These are phyloP conservation scores for Microcaecilia unicolor DNA, from an alignment of 2,797 vertebrate genomes.

Conservation along the genomic window DNA sequence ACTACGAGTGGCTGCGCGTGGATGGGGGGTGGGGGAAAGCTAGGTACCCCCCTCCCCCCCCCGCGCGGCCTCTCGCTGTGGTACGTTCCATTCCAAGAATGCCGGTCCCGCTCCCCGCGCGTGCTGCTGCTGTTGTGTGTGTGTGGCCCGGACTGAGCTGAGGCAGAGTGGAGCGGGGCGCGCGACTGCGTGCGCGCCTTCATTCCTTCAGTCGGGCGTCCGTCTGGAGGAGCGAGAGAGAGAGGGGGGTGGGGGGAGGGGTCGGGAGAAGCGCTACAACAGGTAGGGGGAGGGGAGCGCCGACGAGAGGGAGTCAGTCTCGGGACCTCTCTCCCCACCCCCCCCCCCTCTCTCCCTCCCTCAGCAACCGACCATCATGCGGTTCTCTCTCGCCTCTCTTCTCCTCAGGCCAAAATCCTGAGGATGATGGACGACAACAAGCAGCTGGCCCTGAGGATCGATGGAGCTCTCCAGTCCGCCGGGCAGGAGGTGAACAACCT, in stretches of 20 bases:
- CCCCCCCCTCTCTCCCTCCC: neutral
- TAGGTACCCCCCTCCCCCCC: constrained; percentile 41
- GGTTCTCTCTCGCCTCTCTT: constrained; percentile 73
- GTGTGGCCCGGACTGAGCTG: too few species aligned
- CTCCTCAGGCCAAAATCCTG: constrained; percentile 81
- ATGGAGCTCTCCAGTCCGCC: constrained; percentile 84
- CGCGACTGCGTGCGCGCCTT: constrained; percentile 38
- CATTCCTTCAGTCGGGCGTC: constrained; percentile 26
- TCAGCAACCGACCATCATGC: constrained; percentile 54
- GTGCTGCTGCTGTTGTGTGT: constrained; percentile 62
- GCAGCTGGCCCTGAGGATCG: constrained; percentile 83
- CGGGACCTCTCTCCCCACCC: neutral
- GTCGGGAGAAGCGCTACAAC: constrained; percentile 18
- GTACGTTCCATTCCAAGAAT: constrained; percentile 75
- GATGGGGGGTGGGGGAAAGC: neutral
- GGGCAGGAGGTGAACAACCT: constrained; percentile 85
- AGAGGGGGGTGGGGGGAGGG: constrained; percentile 12
- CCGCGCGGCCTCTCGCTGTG: constrained; percentile 52
- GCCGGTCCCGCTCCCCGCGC: constrained; percentile 57
- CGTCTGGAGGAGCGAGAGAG: constrained; percentile 15
- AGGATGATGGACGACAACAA: constrained; percentile 94
- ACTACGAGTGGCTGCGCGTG: too few species aligned
- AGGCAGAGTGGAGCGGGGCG: constrained; percentile 62
- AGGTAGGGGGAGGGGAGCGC: constrained; percentile 21
- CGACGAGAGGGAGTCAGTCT: too few species aligned